These are phyloP conservation scores for Ochropacha duplaris DNA, from an alignment of 2,888 invertebrate species.

Conservation along the genomic window DNA sequence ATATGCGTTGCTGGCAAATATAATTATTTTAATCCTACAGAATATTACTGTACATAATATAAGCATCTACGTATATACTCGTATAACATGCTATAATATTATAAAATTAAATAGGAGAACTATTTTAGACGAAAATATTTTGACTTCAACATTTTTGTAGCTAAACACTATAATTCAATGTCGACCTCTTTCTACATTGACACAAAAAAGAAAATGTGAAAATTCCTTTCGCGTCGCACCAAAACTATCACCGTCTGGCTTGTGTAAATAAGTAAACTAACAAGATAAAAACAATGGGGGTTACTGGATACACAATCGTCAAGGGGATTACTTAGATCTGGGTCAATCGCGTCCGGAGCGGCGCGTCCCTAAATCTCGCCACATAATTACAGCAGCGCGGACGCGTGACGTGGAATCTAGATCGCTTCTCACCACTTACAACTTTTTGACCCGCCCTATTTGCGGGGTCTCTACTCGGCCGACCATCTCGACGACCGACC, in stretches of 20 bases:
- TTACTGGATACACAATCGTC: conserved; percentile 34
- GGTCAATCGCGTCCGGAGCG: conserved; percentile 50
- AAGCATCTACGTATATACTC: too few relatives aligned
- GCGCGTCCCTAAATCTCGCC: conserved; percentile 59
- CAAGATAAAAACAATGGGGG: conserved; percentile 41
- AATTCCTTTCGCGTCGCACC: neutral
- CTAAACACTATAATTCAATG: neutral
- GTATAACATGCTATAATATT: too few relatives aligned
- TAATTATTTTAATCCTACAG: too few relatives aligned
- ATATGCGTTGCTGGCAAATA: too few relatives aligned
- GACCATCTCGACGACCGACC: conserved; percentile 20
- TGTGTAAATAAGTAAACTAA: conserved; percentile 27
- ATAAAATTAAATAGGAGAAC: too few relatives aligned
- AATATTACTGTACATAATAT: too few relatives aligned
- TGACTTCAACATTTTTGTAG: neutral
- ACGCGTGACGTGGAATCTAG: conserved; percentile 48
- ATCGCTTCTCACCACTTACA: conserved; percentile 46
- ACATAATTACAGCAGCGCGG: conserved; percentile 54
- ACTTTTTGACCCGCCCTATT: conserved; percentile 54
- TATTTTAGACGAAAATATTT: neutral
- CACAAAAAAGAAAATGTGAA: neutral
- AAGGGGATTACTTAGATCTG: conserved; percentile 58
- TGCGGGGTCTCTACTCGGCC: conserved; percentile 22
- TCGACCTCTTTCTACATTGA: neutral
- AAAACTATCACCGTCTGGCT: neutral